phyloP scores from a whole-genome alignment of 2,113 vertebrate species.

The Amphiprion ocellaris region DNA sequence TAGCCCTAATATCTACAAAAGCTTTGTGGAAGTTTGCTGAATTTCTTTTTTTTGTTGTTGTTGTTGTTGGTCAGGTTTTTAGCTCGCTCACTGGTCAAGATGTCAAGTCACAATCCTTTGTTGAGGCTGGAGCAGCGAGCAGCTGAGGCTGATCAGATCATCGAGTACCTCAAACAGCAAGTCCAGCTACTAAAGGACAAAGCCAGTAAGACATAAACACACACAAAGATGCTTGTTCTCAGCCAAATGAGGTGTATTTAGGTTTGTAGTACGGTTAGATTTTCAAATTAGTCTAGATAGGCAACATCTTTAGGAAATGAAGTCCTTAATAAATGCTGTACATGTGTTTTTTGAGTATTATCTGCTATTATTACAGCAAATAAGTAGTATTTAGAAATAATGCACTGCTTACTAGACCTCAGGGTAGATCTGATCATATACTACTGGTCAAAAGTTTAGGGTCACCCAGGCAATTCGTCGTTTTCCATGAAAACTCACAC shows the following conservation, averaged over 20 bases:
- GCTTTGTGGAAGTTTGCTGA: not conserved
- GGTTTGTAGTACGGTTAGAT: not conserved
- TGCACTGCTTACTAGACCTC: too few species aligned
- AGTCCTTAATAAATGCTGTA: too few species aligned
- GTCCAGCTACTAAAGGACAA: slow-evolving; percentile 97
- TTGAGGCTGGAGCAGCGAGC: slow-evolving; percentile 94
- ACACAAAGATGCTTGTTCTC: not conserved
- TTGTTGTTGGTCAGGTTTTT: slow-evolving; percentile 86
- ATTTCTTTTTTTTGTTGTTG: not conserved
- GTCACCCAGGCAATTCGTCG: too few species aligned
- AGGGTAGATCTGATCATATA: too few species aligned
- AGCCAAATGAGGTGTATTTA: not conserved
- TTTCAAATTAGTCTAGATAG: too few species aligned
- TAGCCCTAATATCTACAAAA: not conserved
- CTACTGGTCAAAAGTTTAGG: too few species aligned
- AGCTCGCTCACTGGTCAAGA: slow-evolving; percentile 87
- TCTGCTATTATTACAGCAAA: too few species aligned
- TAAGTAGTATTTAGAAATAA: too few species aligned
- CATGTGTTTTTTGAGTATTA: too few species aligned
- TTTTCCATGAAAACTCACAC: too few species aligned
- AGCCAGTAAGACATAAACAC: slow-evolving; percentile 88
- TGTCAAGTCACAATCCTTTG: slow-evolving; percentile 91
- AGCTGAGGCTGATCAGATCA: slow-evolving; percentile 95
- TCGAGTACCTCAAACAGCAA: slow-evolving; percentile 96
- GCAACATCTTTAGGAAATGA: too few species aligned